phyloP scores from a whole-genome alignment of 2,113 vertebrate species.

The Saimiri boliviensis region DNA sequence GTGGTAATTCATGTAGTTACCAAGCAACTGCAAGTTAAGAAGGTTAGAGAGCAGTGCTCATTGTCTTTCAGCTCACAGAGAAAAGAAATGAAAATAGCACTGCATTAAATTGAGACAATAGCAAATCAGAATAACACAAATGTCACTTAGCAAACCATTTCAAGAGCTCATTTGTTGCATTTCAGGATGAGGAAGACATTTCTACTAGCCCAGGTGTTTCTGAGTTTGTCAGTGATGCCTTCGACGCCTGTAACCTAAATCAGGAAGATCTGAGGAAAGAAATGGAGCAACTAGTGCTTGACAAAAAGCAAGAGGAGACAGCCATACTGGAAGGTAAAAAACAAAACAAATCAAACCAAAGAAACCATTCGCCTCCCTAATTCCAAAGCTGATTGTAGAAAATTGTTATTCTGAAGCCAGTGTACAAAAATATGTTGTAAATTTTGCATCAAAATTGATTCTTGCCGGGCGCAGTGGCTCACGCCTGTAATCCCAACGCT shows the following conservation, averaged over 20 bases:
- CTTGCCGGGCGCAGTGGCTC: no score
- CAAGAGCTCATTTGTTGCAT: constrained; percentile 45
- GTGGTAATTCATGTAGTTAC: not conserved
- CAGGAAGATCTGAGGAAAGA: constrained; percentile 97
- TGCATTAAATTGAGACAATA: not conserved
- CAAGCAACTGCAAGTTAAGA: constrained; percentile 1
- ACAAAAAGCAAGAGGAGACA: constrained; percentile 89
- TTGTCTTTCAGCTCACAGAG: not conserved
- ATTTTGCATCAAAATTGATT: not conserved
- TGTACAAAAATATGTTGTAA: not conserved
- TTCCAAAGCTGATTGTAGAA: not conserved
- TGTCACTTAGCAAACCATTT: not conserved
- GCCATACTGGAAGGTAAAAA: constrained; percentile 86
- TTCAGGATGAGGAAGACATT: constrained; percentile 94
- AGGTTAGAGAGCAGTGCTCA: not conserved
- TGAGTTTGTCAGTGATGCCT: constrained; percentile 98
- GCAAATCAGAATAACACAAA: not conserved
- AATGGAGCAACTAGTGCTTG: constrained; percentile 97
- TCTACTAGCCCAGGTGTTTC: constrained; percentile 96
- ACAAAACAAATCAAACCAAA: not conserved
- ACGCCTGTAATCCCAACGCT: no score
- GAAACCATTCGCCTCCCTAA: not conserved
- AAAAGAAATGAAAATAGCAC: not conserved
- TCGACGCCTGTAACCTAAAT: constrained; percentile 91
- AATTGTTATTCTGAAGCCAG: not conserved